Conservation (phyloP, 2,888 invertebrate genomes). For the Spodoptera picta region DNA sequence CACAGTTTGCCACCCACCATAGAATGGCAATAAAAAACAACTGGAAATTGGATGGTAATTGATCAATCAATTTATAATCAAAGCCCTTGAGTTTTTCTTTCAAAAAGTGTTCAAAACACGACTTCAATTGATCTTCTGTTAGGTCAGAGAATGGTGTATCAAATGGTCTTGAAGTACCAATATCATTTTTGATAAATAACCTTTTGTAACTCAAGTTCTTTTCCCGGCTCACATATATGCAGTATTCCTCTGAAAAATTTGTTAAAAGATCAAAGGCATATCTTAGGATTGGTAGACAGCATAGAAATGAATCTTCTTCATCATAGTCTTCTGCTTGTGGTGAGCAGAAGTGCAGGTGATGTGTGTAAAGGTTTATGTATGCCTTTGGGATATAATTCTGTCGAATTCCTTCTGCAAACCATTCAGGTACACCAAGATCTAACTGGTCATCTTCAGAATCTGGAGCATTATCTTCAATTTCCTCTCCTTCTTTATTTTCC, state of each 20-base stretch:
- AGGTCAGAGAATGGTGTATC: conserved; percentile 68
- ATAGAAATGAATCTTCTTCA: conserved; percentile 88
- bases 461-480: conserved; percentile 45
- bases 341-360: conserved; percentile 90
- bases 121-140: conserved; percentile 66
- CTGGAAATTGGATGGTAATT: conserved; percentile 89
- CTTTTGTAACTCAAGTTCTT: conserved; percentile 71
- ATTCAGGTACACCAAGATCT: conserved; percentile 83
- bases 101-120: conserved; percentile 85
- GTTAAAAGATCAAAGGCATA: conserved; percentile 88
- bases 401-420: conserved; percentile 91
- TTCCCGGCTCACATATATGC: conserved; percentile 78
- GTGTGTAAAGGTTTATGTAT: conserved; percentile 91
- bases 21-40: conserved; percentile 88
- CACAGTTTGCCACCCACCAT: conserved; percentile 88
- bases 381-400: conserved; percentile 90
- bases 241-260: conserved; percentile 74
- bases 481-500: conserved; percentile 56
- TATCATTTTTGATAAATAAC: conserved; percentile 66
- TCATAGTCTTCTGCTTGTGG: conserved; percentile 92
- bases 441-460: conserved; percentile 53
- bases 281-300: conserved; percentile 89
- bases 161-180: conserved; percentile 63
- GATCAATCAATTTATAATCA: conserved; percentile 72
- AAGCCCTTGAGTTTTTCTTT: conserved; percentile 75